phyloP scores from a whole-genome alignment of 2,888 invertebrate species.

The Plagiodera versicolora region DNA sequence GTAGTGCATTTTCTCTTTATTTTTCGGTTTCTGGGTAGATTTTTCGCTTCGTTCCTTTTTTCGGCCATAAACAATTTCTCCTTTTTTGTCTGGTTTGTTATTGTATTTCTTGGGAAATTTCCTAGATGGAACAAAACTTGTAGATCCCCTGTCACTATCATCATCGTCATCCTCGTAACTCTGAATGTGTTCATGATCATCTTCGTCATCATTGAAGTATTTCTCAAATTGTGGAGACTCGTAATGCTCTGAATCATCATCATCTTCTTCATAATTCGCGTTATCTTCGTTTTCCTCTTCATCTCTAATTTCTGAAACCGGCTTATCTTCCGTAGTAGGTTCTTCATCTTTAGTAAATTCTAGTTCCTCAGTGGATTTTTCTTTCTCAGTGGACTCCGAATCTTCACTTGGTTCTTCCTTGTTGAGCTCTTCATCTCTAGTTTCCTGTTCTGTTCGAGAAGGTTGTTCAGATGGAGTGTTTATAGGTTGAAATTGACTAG shows the following conservation, averaged over 20 bases:
- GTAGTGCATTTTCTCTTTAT: constrained; percentile 24
- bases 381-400: too few relatives aligned
- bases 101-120: constrained; percentile 25
- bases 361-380: too few relatives aligned
- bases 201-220: constrained; percentile 34
- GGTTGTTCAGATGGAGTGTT: constrained; percentile 18
- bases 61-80: constrained; percentile 18
- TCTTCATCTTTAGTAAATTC: background rate
- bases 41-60: constrained; percentile 32
- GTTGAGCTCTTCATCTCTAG: constrained; percentile 2
- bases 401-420: background rate
- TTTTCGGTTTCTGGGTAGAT: constrained; percentile 16
- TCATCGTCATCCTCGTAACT: constrained; percentile 37
- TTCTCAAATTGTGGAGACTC: constrained; percentile 20
- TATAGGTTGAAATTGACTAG: constrained; percentile 17
- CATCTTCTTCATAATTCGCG: constrained; percentile 17
- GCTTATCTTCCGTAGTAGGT: constrained; percentile 20
- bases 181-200: constrained; percentile 27
- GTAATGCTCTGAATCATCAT: constrained; percentile 14
- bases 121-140: constrained; percentile 28
- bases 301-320: constrained; percentile 26
- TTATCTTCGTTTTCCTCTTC: constrained; percentile 32
- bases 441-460: constrained; percentile 20
- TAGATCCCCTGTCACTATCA: constrained; percentile 35
- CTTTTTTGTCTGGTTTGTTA: constrained; percentile 22